Evolutionary conservation across 2,797 vertebrate genomes (phyloP), one percentile per base, ranked within the genome.

Genomic region (Anas georgica): DNA sequence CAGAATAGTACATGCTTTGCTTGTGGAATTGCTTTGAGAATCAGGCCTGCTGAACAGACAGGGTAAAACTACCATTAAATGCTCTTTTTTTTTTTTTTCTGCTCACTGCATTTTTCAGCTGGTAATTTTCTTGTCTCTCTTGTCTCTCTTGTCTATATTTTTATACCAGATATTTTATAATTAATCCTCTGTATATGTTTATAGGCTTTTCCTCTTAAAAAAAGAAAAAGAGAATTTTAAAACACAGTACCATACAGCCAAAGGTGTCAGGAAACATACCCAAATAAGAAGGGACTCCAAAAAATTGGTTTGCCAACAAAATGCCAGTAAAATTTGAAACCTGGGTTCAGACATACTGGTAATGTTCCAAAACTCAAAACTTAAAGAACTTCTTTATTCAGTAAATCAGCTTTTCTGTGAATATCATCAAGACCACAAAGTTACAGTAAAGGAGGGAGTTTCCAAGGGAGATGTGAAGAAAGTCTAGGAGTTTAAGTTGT

Each of bases 331-430:
- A 97, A 97, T 91, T 90, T 95, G 96, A 97, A 96, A 96, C 96
- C 95, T 48, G 43, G 90, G 93, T 97, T 97, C 97, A 97, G 97
- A 96, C 96, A 97, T 93, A 97, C 95, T 97, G 97, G 97, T 95
- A 95, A 90, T 5, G 86, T 95, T 98, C 97, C 97, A 98, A 97
- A 96, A 95, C 67, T 77, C 94, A 93, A 96, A 96, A 94, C 97
- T 97, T 97, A 98, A 97, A 98, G 96, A 95, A 97, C 92, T 95
- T 95, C 97, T 98, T 97, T 98, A 97, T 98, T 97, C 97, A 97
- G 95, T 95, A 97, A 96, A 98, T 97, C 97, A 96, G 95, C 93
- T 97, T 96, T 96, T 96, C 97, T 98, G 97, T 79, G 96, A 98
- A 98, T 96, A 97, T 97, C 96, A 97, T 97, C 97, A 97, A 95